These are phyloP conservation scores for Morinoia aosen DNA, from an alignment of 2,888 invertebrate genomes.

Conservation along the genomic window DNA sequence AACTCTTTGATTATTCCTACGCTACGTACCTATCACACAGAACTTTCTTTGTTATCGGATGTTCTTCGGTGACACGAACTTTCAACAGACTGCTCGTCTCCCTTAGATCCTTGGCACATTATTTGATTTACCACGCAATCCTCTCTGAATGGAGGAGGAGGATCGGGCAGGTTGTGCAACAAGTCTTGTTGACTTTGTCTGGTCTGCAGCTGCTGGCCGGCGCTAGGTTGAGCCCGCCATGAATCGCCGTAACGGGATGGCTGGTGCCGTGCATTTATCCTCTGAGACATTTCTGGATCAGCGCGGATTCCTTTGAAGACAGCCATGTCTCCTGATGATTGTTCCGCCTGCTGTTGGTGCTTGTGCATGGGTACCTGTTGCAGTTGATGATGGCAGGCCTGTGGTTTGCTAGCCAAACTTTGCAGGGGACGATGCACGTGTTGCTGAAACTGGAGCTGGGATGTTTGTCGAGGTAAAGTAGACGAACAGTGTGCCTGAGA, in stretches of 20 bases:
- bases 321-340: background rate
- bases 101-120: background rate
- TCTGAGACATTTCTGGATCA: slow-evolving; percentile 30
- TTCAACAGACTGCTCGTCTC: background rate
- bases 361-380: background rate
- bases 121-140: background rate
- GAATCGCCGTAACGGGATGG: slow-evolving; percentile 2
- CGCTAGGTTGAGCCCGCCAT: background rate
- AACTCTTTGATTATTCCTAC: background rate
- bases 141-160: slow-evolving; percentile 34
- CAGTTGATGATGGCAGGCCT: slow-evolving; percentile 23
- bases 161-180: slow-evolving; percentile 29
- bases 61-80: slow-evolving; percentile 15
- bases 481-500: background rate
- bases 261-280: slow-evolving; percentile 18
- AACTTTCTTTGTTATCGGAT: slow-evolving; percentile 40
- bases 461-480: slow-evolving; percentile 5
- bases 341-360: background rate
- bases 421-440: background rate
- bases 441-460: slow-evolving; percentile 27
- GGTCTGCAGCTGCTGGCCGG: background rate
- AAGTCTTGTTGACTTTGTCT: slow-evolving; percentile 40
- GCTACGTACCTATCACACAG: slow-evolving; percentile 29
- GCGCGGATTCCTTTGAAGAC: background rate
- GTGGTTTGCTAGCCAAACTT: background rate